A percentile compares a stretch with the other conserved stretches of the same genome.
Evolutionary conservation across 2,797 vertebrate species (phyloP).

Genomic region (Syngnathus rostellatus): DNA sequence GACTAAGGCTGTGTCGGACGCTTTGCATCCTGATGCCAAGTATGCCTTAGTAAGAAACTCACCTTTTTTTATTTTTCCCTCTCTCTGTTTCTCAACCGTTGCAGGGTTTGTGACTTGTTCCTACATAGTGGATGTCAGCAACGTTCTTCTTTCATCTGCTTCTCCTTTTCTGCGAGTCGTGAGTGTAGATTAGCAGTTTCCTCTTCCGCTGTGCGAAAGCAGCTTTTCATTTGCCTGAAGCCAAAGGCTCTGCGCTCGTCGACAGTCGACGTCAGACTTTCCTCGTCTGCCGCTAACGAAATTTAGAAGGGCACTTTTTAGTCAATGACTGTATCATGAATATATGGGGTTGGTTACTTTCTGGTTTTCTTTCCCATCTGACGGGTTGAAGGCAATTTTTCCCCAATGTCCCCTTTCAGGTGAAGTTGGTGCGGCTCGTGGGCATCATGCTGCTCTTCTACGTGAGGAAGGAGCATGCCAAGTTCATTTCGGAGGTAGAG

Average conservation of each 20-base stretch:
- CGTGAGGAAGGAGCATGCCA: conserved; percentile 81
- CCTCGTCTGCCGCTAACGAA: too few species aligned
- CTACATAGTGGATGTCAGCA: not conserved
- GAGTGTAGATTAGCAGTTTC: conserved; percentile 29
- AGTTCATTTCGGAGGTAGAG: conserved; percentile 82
- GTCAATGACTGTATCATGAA: too few species aligned
- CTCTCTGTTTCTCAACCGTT: not conserved
- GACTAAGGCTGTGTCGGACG: conserved; percentile 85
- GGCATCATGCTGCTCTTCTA: conserved; percentile 95
- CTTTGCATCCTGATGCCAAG: conserved; percentile 84
- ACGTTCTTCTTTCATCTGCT: conserved; percentile 24
- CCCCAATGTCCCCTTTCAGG: conserved; percentile 56
- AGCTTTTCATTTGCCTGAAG: not conserved
- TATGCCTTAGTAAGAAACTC: conserved; percentile 85
- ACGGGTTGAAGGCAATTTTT: not conserved
- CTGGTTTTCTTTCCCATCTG: too few species aligned
- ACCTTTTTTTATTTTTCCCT: conserved; percentile 8
- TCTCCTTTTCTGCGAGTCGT: conserved; percentile 30
- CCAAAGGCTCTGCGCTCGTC: too few species aligned
- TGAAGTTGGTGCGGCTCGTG: conserved; percentile 86
- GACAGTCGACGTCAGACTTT: too few species aligned
- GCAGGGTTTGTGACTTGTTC: not conserved
- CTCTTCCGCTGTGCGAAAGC: conserved; percentile 8
- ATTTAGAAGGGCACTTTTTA: too few species aligned
- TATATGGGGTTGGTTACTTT: too few species aligned